Base-by-base conservation (phyloP, 1,140 invertebrate genomes). In the Ceratitis capitata region DNA sequence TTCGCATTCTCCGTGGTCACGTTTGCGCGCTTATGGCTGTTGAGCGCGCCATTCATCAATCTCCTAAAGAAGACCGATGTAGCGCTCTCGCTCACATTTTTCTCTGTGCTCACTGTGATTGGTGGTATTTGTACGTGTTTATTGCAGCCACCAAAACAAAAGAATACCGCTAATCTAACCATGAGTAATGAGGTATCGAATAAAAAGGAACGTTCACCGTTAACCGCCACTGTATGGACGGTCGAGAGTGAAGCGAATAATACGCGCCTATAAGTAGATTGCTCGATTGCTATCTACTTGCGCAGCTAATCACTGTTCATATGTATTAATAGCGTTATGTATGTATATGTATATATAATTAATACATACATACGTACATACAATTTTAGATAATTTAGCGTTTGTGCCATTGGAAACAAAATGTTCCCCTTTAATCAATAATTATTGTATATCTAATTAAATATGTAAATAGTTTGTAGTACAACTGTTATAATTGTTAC, bases 1-100 rank as follows among this genome's bases (percentile, higher is more conserved):
- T 92, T 87, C 53, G 90, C 89, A 51, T 91, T 92, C 84, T 92
- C 91, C 1, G 89, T 92, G n/a, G 89, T 92, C 35, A 90, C 89
- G 5, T 91, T 89, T 86, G 90, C 91, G 3, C 86, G 91, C 0
- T 64, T 92, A 1, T 91, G 89, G 88, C 86, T 92, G 0, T 86
- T 92, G 9, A 89, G 89, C 3, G 91, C 91, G 0, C 91, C 91
- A 2, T 92, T 92, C 83, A 89, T 92, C 58, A 91, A 91, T 69
- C 90, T 91, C 10, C 88, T 91, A 0, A 89, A 85, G 39, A 90
- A 88, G 53, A 89, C 90, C 58, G 89, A 91, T 51, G 88, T 88
- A 0, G 90, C 90, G 1, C 56, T 91, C 26, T 91, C 90, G 0
- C 35, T 91, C 29, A 91, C 88, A 32, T 88, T 89, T 0, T 91